Evolutionary conservation across 2,888 invertebrate species (phyloP).

Genomic region (Aphrophora alni): DNA sequence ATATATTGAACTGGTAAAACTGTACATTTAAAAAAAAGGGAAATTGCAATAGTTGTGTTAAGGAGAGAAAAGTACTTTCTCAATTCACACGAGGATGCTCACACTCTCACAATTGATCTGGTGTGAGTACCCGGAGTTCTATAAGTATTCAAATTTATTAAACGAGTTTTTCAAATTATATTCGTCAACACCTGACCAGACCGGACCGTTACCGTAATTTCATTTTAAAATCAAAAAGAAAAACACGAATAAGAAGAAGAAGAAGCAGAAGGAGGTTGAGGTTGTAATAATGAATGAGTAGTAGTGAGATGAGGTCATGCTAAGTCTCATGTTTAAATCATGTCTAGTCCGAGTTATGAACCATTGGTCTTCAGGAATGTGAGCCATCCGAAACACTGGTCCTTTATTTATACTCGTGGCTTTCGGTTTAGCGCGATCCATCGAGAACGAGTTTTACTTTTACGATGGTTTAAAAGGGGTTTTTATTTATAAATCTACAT

Average conservation of each 20-base stretch:
- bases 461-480: too few relatives aligned
- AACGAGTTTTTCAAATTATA: neutral
- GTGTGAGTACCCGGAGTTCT: too few relatives aligned
- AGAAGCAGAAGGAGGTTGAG: neutral
- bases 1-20: too few relatives aligned
- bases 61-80: too few relatives aligned
- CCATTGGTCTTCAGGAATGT: neutral
- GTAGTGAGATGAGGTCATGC: neutral
- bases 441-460: too few relatives aligned
- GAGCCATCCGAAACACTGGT: neutral
- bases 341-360: neutral
- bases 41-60: too few relatives aligned
- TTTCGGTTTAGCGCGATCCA: neutral
- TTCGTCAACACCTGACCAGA: neutral
- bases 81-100: too few relatives aligned
- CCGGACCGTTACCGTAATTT: neutral
- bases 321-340: neutral
- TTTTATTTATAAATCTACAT: too few relatives aligned
- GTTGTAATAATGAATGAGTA: neutral
- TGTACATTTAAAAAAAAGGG: too few relatives aligned
- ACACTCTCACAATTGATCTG: too few relatives aligned
- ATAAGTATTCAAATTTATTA: neutral
- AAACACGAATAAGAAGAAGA: neutral
- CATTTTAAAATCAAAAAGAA: neutral
- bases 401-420: neutral